Evolutionary conservation across 2,113 vertebrate species (phyloP).

Genomic region (Chiloscyllium plagiosum): DNA sequence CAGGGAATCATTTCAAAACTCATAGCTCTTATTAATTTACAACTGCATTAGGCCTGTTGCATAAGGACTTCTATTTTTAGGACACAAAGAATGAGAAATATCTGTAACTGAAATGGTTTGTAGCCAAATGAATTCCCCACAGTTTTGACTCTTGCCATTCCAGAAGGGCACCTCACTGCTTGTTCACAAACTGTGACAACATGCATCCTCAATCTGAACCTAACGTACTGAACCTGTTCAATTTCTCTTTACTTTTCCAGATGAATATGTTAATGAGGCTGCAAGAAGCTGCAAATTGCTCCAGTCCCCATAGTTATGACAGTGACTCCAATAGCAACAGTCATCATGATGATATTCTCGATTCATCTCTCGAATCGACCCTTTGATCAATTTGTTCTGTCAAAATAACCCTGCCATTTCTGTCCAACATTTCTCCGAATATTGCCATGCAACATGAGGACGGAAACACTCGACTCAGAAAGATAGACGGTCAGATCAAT

Average conservation of each 20-base stretch:
- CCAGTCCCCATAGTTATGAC: constrained; percentile 93
- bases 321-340: constrained; percentile 97
- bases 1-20: background rate
- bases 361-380: constrained; percentile 86
- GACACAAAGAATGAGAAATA: background rate
- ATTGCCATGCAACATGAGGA: background rate
- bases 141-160: accelerated
- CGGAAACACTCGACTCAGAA: background rate
- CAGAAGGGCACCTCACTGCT: background rate
- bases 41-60: background rate
- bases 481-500: background rate
- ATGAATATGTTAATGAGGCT: constrained; percentile 98
- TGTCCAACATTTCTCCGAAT: background rate
- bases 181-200: background rate
- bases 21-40: background rate
- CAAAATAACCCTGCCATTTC: background rate
- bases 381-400: constrained; percentile 60
- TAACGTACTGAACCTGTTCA: background rate
- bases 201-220: no score
- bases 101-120: background rate
- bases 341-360: constrained; percentile 88
- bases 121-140: background rate
- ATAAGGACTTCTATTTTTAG: background rate
- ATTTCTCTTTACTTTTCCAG: constrained; percentile 51
- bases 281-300: constrained; percentile 91